phyloP scores from a whole-genome alignment of 2,113 vertebrate genomes.

The Sylvietta virens region DNA sequence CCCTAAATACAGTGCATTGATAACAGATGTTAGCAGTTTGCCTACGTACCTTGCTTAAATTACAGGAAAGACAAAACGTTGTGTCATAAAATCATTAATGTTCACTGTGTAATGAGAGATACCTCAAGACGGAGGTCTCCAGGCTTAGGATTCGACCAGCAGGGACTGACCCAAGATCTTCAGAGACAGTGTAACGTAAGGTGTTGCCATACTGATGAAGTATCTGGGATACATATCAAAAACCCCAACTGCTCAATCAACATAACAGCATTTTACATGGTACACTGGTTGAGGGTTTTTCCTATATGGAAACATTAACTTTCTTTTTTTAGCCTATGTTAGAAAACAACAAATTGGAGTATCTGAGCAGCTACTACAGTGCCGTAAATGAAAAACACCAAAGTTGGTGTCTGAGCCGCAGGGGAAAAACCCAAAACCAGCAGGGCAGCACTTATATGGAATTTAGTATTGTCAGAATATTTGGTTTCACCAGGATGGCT shows the following conservation, averaged over 20 bases:
- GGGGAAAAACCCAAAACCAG: neutral
- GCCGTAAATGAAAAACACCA: neutral
- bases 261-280: slow-evolving; percentile 6
- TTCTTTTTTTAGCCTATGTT: neutral
- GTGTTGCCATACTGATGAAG: slow-evolving; percentile 33
- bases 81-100: slow-evolving; percentile 49
- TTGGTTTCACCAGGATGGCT: neutral
- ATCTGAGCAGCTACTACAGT: neutral
- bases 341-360: neutral
- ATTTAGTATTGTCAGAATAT: neutral
- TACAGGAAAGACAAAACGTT: slow-evolving; percentile 7
- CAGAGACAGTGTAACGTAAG: neutral
- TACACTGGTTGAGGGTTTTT: neutral
- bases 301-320: neutral
- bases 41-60: slow-evolving; percentile 12
- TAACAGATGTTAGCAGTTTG: slow-evolving; percentile 29
- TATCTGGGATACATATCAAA: slow-evolving; percentile 28
- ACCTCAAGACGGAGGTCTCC: neutral
- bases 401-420: neutral
- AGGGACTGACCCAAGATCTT: slow-evolving; percentile 4
- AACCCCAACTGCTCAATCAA: slow-evolving; percentile 15
- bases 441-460: neutral
- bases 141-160: neutral
- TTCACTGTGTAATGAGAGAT: slow-evolving; percentile 21
- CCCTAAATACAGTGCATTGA: slow-evolving; percentile 11